Percentiles rank a stretch among this genome's conserved stretches.
These are phyloP conservation scores for Andrena fulva DNA, from an alignment of 2,888 invertebrate genomes.

Conservation along the genomic window DNA sequence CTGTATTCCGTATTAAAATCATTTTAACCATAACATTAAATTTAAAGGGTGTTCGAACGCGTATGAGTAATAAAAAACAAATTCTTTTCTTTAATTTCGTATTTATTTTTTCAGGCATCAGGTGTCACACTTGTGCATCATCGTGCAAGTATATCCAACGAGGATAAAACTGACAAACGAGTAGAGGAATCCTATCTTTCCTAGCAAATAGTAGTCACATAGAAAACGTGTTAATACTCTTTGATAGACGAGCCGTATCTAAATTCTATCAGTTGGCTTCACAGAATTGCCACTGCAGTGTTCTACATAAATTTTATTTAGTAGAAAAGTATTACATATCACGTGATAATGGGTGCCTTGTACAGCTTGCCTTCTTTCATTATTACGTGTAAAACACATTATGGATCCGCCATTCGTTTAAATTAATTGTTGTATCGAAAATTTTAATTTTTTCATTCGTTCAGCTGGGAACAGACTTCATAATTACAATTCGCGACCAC, in stretches of 20 bases:
- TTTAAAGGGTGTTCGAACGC: not conserved
- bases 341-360: too few species aligned
- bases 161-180: not conserved
- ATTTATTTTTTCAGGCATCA: slow-evolving; percentile 47
- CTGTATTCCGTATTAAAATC: not conserved
- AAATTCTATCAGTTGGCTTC: not conserved
- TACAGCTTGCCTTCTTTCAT: too few species aligned
- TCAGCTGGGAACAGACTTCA: not conserved
- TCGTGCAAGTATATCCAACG: not conserved
- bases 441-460: not conserved
- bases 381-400: too few species aligned
- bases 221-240: not conserved
- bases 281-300: not conserved
- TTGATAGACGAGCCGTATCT: too few species aligned
- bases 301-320: not conserved
- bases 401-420: too few species aligned
- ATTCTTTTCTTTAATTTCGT: slow-evolving; percentile 16
- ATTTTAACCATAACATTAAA: slow-evolving; percentile 2
- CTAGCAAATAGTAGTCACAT: not conserved
- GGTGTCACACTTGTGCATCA: not conserved
- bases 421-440: too few species aligned
- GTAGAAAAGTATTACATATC: too few species aligned
- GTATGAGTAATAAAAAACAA: not conserved
- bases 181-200: not conserved
- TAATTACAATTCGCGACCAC: not conserved